phyloP scores from a whole-genome alignment of 1,140 invertebrate species.

The Myzus persicae region DNA sequence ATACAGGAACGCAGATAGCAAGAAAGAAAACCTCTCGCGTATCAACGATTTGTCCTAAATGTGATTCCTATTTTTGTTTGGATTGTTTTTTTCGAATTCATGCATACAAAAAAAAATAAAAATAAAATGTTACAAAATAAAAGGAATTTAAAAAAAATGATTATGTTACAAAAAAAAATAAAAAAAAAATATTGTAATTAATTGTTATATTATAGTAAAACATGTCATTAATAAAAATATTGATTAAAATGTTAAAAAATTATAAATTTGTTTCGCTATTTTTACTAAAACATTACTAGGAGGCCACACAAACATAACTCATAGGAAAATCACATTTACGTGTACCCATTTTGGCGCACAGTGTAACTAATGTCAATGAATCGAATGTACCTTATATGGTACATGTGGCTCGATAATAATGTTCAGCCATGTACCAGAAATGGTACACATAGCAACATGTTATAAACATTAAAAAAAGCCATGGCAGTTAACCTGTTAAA shows the following conservation, averaged over 20 bases:
- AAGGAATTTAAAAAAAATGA: too few relatives aligned
- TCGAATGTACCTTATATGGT: conserved; percentile 22
- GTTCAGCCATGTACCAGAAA: conserved; percentile 25
- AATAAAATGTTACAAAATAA: too few relatives aligned
- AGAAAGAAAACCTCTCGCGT: conserved; percentile 1
- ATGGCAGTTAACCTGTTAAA: not conserved
- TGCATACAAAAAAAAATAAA: too few relatives aligned
- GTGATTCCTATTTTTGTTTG: conserved; percentile 10
- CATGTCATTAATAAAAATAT: conserved; percentile 8
- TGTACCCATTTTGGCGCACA: not conserved
- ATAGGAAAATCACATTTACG: too few relatives aligned
- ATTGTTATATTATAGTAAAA: not conserved
- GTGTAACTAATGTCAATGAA: not conserved
- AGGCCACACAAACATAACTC: not conserved
- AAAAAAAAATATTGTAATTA: not conserved
- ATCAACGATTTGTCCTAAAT: conserved; percentile 16
- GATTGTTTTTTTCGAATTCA: conserved; percentile 13
- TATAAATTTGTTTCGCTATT: conserved; percentile 2
- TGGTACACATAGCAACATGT: not conserved
- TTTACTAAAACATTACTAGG: not conserved
- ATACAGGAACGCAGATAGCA: conserved; percentile 1
- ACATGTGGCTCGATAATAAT: not conserved
- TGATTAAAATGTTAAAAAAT: conserved; percentile 16
- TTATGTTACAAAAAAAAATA: not conserved
- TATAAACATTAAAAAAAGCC: not conserved